Percentiles rank a stretch among this genome's conserved stretches.
phyloP scores from a whole-genome alignment of 2,797 vertebrate genomes.

The Cheirogaleus major region DNA sequence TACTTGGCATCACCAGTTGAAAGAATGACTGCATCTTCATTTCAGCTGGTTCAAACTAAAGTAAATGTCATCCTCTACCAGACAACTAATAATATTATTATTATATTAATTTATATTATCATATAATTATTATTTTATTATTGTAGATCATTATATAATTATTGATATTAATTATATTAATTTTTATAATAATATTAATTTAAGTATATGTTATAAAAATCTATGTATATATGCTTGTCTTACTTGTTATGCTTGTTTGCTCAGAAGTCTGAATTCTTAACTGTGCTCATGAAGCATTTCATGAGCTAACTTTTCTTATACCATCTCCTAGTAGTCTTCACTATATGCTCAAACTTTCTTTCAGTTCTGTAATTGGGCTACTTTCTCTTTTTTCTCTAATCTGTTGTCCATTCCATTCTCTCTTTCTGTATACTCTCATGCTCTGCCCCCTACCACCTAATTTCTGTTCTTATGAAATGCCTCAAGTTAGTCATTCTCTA shows the following conservation, averaged over 20 bases:
- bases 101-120: background rate
- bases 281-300: background rate
- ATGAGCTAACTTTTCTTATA: background rate
- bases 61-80: background rate
- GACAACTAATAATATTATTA: background rate
- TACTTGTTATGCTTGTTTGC: too few species aligned
- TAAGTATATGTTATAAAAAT: background rate
- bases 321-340: background rate
- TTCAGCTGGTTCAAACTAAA: background rate
- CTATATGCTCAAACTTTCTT: background rate
- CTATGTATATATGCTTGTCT: background rate
- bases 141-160: background rate
- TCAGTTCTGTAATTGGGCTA: background rate
- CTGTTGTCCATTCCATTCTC: background rate
- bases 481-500: background rate
- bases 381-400: background rate
- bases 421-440: background rate
- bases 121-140: background rate
- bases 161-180: background rate
- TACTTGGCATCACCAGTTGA: background rate
- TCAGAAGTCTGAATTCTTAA: background rate
- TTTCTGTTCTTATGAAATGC: background rate
- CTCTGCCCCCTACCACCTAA: background rate
- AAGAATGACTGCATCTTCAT: background rate
- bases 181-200: background rate